Percentiles rank a stretch among this genome's conserved stretches.
Conservation (phyloP, 2,888 invertebrate genomes). For the Erynnis tages region DNA sequence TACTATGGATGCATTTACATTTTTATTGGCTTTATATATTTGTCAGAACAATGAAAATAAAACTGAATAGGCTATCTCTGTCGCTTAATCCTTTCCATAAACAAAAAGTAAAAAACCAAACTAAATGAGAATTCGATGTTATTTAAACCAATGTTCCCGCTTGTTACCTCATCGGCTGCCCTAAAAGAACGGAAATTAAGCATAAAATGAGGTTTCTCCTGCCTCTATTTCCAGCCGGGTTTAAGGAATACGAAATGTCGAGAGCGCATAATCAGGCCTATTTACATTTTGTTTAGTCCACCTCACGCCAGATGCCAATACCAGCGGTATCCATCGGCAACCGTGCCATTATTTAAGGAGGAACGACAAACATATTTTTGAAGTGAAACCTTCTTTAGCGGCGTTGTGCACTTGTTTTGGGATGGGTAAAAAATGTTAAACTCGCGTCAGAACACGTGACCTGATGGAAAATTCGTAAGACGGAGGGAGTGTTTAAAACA, state of each 20-base stretch:
- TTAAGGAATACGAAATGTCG: constrained; percentile 57
- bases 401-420: too few species aligned
- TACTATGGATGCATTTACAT: too few species aligned
- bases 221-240: constrained; percentile 54
- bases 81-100: neutral
- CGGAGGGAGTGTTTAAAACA: too few species aligned
- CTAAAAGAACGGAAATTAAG: constrained; percentile 45
- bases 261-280: constrained; percentile 59
- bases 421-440: too few species aligned
- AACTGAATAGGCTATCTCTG: too few species aligned
- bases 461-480: too few species aligned
- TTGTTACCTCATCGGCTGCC: constrained; percentile 31
- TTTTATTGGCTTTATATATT: too few species aligned
- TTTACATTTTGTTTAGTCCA: constrained; percentile 67
- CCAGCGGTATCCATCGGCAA: constrained; percentile 2
- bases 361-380: neutral
- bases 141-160: constrained; percentile 29
- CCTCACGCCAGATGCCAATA: constrained; percentile 47
- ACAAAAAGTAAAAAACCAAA: neutral
- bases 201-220: constrained; percentile 43
- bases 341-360: neutral
- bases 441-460: too few species aligned
- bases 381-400: too few species aligned
- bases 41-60: too few species aligned
- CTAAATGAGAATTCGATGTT: constrained; percentile 12